Evolutionary conservation across 2,888 invertebrate genomes (phyloP), one percentile per base, ranked within the genome.

Genomic region (Pseudolycoriella hygida): DNA sequence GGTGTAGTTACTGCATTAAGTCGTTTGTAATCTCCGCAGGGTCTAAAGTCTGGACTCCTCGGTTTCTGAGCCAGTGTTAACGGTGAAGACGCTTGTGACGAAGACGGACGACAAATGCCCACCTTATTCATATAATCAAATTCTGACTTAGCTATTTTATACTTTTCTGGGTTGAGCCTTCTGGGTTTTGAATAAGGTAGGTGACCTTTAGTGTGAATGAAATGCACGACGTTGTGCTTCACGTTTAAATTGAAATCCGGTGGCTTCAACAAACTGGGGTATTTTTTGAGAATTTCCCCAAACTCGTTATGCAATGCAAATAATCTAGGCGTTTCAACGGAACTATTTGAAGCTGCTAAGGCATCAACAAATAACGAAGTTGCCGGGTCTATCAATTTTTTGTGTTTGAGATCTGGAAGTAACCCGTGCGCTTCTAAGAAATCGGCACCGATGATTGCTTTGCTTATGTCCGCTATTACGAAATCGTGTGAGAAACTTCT

Each of bases 131-230:
- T n/a, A n/a, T n/a, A n/a, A n/a, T n/a, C n/a, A n/a, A n/a, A n/a
- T n/a, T n/a, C n/a, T n/a, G n/a, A n/a, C n/a, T n/a, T n/a, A n/a
- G n/a, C n/a, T n/a, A n/a, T n/a, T n/a, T n/a, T n/a, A n/a, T n/a
- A n/a, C n/a, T n/a, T n/a, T n/a, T n/a, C n/a, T n/a, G n/a, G n/a
- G n/a, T n/a, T n/a, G n/a, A n/a, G n/a, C n/a, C 44, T 41, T 2
- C 49, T 42, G 8, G 50, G 49, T 42, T 44, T 46, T 8, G 44
- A 20, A 37, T 42, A 49, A 12, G 47, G 49, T 10, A 40, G 18
- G 18, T 15, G 48, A 10, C 50, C 49, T 40, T 46, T 43, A 2
- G 46, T 48, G 2, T 45, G 10, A 3, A 49, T 50, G 10, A 49
- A 43, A 18, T 49, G 50, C 37, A 30, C 20, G 2, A 49, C 46